Conservation (phyloP, 1,140 invertebrate genomes). For the Harlomillsia oculata region DNA sequence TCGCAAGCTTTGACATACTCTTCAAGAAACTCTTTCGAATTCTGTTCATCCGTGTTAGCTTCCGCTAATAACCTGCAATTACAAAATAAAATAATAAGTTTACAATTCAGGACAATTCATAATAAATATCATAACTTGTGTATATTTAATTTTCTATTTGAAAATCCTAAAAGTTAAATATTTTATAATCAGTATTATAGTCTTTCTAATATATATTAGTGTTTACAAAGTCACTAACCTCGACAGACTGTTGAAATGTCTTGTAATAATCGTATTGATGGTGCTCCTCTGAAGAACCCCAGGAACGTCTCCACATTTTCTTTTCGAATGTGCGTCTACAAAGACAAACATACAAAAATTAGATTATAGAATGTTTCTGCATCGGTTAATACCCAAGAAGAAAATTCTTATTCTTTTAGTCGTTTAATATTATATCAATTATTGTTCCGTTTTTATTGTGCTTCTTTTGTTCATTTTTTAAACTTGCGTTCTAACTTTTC, state of each 20-base stretch:
- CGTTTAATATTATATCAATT: too few relatives aligned
- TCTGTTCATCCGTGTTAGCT: slow-evolving; percentile 20
- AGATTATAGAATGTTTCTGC: too few relatives aligned
- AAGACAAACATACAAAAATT: neutral
- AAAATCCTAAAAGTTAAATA: neutral
- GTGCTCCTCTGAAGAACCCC: slow-evolving; percentile 29
- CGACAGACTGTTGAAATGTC: slow-evolving; percentile 27
- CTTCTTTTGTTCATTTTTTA: too few relatives aligned
- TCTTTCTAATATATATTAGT: neutral
- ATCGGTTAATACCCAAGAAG: too few relatives aligned
- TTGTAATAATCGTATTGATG: slow-evolving; percentile 30
- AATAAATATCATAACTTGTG: neutral
- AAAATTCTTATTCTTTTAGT: too few relatives aligned
- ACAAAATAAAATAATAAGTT: too few relatives aligned
- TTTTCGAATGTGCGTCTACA: slow-evolving; percentile 21
- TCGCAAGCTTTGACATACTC: slow-evolving; percentile 23
- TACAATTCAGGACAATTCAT: neutral
- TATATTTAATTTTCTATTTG: neutral
- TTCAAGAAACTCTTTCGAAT: slow-evolving; percentile 28
- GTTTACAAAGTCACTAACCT: slow-evolving; percentile 9
- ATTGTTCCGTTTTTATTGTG: too few relatives aligned
- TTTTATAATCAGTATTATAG: neutral
- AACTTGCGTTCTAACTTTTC: too few relatives aligned
- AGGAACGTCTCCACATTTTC: slow-evolving; percentile 32
- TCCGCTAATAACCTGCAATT: slow-evolving; percentile 19